phyloP scores from a whole-genome alignment of 2,797 vertebrate species.

The Taenioides sp. region DNA sequence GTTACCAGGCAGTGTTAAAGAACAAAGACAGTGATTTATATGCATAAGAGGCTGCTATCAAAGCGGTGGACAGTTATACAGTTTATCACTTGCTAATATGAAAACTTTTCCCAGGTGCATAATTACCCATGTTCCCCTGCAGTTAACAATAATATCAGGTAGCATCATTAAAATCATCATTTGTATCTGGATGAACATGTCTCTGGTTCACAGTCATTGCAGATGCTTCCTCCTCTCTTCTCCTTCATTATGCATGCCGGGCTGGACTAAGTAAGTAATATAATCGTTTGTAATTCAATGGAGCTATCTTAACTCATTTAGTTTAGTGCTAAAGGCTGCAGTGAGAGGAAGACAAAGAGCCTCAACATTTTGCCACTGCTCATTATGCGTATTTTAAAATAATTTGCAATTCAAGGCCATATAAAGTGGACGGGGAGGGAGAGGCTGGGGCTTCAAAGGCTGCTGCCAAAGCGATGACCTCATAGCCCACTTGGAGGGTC shows the following conservation, averaged over 20 bases:
- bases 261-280: constrained; percentile 73
- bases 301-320: constrained; percentile 93
- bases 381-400: constrained; percentile 92
- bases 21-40: constrained; percentile 42
- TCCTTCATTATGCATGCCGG: constrained; percentile 69
- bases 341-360: constrained; percentile 90
- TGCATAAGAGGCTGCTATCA: constrained; percentile 48
- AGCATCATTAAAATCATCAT: constrained; percentile 65
- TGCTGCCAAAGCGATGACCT: constrained; percentile 73
- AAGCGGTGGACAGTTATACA: constrained; percentile 33
- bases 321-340: constrained; percentile 88
- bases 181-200: constrained; percentile 47
- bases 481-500: constrained; percentile 75
- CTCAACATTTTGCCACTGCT: constrained; percentile 82
- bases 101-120: constrained; percentile 42
- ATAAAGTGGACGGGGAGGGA: constrained; percentile 70
- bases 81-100: constrained; percentile 44
- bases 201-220: constrained; percentile 48
- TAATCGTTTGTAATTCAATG: constrained; percentile 92
- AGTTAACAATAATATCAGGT: constrained; percentile 56
- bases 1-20: constrained; percentile 39
- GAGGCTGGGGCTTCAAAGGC: constrained; percentile 73
- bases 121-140: constrained; percentile 46
- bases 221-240: constrained; percentile 48
- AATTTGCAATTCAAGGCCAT: constrained; percentile 91